Evolutionary conservation across 1,140 invertebrate genomes (phyloP).

Genomic region (Trinorchestia longiramus): DNA sequence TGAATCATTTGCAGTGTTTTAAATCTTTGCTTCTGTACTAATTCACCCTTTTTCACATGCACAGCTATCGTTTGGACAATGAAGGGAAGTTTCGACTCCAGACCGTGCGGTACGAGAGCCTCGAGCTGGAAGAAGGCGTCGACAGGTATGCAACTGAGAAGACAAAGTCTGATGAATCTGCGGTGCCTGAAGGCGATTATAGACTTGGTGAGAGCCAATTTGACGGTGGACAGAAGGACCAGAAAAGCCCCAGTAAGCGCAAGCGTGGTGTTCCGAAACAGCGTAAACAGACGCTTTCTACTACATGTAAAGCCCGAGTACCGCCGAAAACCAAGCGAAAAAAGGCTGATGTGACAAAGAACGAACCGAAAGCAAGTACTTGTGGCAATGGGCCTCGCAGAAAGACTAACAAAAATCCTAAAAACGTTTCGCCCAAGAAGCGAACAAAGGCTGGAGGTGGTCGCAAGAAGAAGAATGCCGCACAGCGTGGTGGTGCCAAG

Average conservation of each 20-base stretch:
- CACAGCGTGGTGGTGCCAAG: background rate
- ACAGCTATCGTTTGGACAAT: conserved; percentile 18
- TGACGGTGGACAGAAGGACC: background rate
- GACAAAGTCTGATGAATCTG: background rate
- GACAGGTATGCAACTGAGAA: conserved; percentile 13
- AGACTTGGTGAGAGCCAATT: background rate
- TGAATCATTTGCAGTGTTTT: background rate
- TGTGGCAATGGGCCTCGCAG: background rate
- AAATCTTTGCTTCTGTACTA: background rate
- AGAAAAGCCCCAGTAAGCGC: background rate
- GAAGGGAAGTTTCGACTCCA: conserved; percentile 40
- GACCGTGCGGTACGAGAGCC: conserved; percentile 24
- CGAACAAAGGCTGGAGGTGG: background rate
- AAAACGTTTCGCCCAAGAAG: background rate
- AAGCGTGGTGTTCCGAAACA: background rate
- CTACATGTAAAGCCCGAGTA: background rate
- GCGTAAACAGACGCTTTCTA: background rate
- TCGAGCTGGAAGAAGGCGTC: conserved; percentile 15
- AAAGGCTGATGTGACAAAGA: background rate
- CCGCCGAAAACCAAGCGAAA: background rate
- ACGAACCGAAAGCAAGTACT: background rate
- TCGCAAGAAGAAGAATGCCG: background rate
- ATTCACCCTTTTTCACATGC: background rate
- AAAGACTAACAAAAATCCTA: background rate
- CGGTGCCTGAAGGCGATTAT: background rate